Percentiles rank a stretch among this genome's conserved stretches.
Evolutionary conservation across 2,113 vertebrate genomes (phyloP).

Genomic region (Craseonycteris thonglongyai): DNA sequence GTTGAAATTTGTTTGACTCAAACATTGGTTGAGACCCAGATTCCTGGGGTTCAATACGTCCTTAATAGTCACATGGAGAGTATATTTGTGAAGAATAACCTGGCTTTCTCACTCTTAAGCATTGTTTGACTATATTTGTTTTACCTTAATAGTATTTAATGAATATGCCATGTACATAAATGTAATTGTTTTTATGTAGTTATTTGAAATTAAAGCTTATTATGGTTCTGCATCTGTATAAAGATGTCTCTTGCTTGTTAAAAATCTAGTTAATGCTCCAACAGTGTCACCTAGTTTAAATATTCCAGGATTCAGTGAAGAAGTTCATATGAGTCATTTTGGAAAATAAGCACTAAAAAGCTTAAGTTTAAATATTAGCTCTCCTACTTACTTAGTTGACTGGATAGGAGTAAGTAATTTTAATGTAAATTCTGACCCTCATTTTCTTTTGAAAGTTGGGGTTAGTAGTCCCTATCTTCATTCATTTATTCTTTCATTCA

Average conservation of each 20-base stretch:
- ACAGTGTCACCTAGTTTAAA: neutral
- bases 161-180: neutral
- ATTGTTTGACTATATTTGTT: neutral
- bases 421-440: neutral
- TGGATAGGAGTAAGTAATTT: neutral
- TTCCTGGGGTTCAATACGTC: neutral
- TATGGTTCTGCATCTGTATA: neutral
- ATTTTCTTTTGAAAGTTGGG: slow-evolving; percentile 3
- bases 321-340: neutral
- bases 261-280: neutral
- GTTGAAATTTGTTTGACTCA: neutral
- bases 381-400: neutral
- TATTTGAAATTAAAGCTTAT: neutral
- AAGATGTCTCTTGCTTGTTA: neutral
- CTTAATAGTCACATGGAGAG: neutral
- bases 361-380: neutral
- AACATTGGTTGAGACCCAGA: neutral
- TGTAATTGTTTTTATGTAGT: neutral
- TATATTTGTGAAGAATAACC: neutral
- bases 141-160: neutral
- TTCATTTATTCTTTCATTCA: neutral
- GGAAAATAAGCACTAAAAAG: neutral
- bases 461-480: neutral
- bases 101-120: neutral
- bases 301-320: neutral